phyloP scores from a whole-genome alignment of 2,797 vertebrate species.

The Etheostoma perlongum region DNA sequence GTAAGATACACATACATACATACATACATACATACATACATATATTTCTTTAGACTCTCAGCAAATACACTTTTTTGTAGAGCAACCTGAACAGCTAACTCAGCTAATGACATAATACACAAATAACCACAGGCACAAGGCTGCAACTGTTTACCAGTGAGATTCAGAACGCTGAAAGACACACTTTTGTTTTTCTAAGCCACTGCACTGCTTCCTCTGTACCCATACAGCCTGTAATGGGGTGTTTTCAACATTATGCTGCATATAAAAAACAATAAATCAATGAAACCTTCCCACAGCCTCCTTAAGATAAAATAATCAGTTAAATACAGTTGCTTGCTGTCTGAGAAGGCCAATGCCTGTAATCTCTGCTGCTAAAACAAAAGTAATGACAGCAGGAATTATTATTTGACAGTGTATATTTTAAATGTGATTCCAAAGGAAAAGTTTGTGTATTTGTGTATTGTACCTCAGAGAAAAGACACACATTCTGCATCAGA shows the following conservation, averaged over 20 bases:
- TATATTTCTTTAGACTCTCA: background rate
- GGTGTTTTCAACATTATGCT: background rate
- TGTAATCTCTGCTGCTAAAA: background rate
- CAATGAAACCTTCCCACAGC: slow-evolving; percentile 30
- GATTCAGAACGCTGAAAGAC: slow-evolving; percentile 15
- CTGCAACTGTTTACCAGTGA: slow-evolving; percentile 16
- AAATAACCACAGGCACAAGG: slow-evolving; percentile 22
- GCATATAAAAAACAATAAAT: slow-evolving; percentile 41
- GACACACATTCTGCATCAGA: slow-evolving; percentile 9
- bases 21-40: no score
- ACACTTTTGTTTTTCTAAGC: background rate
- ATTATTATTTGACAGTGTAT: background rate
- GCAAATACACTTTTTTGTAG: background rate
- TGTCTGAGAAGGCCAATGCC: slow-evolving; percentile 10
- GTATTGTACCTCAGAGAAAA: background rate
- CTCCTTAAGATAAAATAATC: slow-evolving; percentile 27
- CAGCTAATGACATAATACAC: slow-evolving; percentile 18
- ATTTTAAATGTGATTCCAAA: slow-evolving; percentile 3
- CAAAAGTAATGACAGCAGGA: background rate
- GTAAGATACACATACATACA: no score
- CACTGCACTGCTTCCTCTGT: background rate
- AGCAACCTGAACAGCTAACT: slow-evolving; percentile 10
- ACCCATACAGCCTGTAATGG: slow-evolving; percentile 13
- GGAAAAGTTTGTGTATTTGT: background rate
- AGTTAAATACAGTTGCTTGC: background rate